Evolutionary conservation across 2,113 vertebrate species (phyloP).

Genomic region (Ceratotherium simum): DNA sequence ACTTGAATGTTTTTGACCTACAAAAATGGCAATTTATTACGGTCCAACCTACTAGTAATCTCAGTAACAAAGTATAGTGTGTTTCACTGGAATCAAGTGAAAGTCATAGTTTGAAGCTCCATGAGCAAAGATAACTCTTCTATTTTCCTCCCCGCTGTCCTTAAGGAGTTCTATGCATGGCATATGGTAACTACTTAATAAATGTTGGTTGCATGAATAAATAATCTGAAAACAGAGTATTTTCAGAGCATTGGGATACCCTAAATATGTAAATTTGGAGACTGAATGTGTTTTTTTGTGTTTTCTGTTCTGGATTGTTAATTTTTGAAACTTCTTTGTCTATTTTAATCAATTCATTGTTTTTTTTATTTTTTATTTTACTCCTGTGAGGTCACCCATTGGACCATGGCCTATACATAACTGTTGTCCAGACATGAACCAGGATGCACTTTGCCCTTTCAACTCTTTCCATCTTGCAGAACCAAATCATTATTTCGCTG

Average conservation of each 20-base stretch:
- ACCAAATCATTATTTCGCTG: constrained; percentile 70
- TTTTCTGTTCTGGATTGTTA: background rate
- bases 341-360: background rate
- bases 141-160: background rate
- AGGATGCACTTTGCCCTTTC: background rate
- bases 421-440: constrained; percentile 48
- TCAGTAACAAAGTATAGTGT: background rate
- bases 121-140: background rate
- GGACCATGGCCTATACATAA: background rate
- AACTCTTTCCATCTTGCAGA: constrained; percentile 28
- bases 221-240: background rate
- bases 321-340: background rate
- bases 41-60: background rate
- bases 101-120: background rate
- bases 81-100: background rate
- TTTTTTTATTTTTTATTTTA: background rate
- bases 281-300: background rate
- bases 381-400: background rate
- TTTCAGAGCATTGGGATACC: background rate
- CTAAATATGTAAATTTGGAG: background rate
- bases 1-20: background rate
- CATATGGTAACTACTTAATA: background rate
- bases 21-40: background rate
- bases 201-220: background rate
- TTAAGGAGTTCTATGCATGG: background rate